phyloP scores from a whole-genome alignment of 2,797 vertebrate genomes.

The Alca torda region DNA sequence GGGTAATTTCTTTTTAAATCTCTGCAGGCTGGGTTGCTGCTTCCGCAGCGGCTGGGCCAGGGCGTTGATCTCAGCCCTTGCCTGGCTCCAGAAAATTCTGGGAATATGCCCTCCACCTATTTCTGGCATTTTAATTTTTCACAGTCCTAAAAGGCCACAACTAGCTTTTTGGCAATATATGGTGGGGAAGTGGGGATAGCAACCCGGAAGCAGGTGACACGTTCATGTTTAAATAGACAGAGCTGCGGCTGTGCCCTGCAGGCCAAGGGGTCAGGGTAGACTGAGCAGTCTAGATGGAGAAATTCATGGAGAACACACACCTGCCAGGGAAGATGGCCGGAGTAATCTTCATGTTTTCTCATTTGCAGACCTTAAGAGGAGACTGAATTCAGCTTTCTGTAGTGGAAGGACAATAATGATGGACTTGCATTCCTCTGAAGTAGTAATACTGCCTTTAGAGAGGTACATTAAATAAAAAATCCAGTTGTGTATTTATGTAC shows the following conservation, averaged over 20 bases:
- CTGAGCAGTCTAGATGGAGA: not conserved
- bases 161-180: not conserved
- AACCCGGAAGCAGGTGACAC: not conserved
- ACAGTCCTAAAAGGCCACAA: not conserved
- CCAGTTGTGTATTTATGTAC: not conserved
- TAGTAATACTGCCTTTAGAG: not conserved
- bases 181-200: not conserved
- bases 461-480: not conserved
- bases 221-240: not conserved
- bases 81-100: conserved; percentile 26
- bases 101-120: not conserved
- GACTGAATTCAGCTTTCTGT: not conserved
- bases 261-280: accelerated
- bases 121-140: not conserved
- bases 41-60: not conserved
- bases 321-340: not conserved
- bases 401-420: not conserved
- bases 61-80: not conserved
- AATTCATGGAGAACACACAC: not conserved
- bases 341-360: not conserved
- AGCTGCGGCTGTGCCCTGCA: accelerated
- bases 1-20: conserved; percentile 67
- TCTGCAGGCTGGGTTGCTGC: conserved; percentile 29
- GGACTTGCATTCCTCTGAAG: not conserved
- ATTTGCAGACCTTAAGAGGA: not conserved